Conservation (phyloP, 2,113 vertebrate species). For the Tyto alba region DNA sequence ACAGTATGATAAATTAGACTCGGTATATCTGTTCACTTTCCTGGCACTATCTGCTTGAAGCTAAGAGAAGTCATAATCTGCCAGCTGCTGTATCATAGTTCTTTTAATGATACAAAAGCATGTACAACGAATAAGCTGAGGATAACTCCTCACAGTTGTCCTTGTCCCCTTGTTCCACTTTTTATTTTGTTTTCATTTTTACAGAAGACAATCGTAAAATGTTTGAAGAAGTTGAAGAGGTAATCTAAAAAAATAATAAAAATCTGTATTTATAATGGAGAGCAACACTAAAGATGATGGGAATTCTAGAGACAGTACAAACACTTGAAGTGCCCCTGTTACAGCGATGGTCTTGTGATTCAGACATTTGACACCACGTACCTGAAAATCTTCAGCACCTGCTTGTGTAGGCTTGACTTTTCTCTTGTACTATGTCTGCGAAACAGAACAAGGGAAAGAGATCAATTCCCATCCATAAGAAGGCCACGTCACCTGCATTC, state of each 20-base stretch:
- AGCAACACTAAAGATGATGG: background rate
- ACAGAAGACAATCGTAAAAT: background rate
- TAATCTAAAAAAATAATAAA: background rate
- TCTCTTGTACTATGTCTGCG: background rate
- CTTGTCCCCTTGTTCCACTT: background rate
- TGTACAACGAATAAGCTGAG: background rate
- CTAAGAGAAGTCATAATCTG: conserved; percentile 11
- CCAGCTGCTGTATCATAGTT: background rate
- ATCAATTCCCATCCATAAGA: background rate
- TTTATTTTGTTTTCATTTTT: background rate
- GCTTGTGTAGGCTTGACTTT: background rate
- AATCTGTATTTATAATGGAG: background rate
- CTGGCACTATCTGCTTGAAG: conserved; percentile 20
- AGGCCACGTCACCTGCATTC: background rate
- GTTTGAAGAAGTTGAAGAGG: background rate
- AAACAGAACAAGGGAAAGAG: background rate
- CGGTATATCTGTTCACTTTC: background rate
- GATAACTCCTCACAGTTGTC: background rate
- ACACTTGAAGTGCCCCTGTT: background rate
- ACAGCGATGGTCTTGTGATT: background rate
- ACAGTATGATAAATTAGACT: background rate
- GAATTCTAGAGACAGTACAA: background rate
- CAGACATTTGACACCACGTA: background rate
- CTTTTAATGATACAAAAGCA: background rate
- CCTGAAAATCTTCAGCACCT: background rate